phyloP scores from a whole-genome alignment of 2,113 vertebrate species.

The Cololabis saira region DNA sequence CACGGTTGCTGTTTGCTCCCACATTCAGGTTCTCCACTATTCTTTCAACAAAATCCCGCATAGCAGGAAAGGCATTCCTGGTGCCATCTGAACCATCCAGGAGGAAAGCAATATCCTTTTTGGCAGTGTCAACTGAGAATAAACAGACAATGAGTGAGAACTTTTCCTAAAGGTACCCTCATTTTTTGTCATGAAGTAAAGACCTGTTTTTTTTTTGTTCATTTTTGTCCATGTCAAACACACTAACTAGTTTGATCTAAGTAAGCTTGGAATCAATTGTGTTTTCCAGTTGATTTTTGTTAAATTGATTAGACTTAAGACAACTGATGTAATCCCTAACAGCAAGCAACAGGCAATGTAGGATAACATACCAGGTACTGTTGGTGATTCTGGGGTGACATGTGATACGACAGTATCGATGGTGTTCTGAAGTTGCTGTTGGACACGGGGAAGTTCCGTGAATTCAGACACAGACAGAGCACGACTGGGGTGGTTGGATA shows the following conservation, averaged over 20 bases:
- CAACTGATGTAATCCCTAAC: too few species aligned
- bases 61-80: too few species aligned
- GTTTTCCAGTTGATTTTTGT: too few species aligned
- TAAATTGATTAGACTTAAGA: too few species aligned
- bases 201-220: too few species aligned
- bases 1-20: constrained; percentile 85
- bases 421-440: constrained; percentile 39
- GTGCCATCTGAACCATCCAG: too few species aligned
- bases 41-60: constrained; percentile 54
- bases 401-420: constrained; percentile 23
- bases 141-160: background rate
- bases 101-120: constrained; percentile 46
- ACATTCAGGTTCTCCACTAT: constrained; percentile 68
- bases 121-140: too few species aligned
- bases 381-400: constrained; percentile 3
- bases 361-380: constrained; percentile 25
- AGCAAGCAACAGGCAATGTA: background rate
- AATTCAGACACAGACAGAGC: constrained; percentile 59
- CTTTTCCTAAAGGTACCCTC: background rate
- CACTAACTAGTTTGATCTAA: too few species aligned
- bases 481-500: constrained; percentile 31
- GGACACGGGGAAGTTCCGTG: constrained; percentile 66
- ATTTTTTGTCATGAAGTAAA: too few species aligned
- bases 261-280: too few species aligned
- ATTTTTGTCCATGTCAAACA: too few species aligned